Evolutionary conservation across 2,797 vertebrate genomes (phyloP).

Genomic region (Sandelia bainsii): DNA sequence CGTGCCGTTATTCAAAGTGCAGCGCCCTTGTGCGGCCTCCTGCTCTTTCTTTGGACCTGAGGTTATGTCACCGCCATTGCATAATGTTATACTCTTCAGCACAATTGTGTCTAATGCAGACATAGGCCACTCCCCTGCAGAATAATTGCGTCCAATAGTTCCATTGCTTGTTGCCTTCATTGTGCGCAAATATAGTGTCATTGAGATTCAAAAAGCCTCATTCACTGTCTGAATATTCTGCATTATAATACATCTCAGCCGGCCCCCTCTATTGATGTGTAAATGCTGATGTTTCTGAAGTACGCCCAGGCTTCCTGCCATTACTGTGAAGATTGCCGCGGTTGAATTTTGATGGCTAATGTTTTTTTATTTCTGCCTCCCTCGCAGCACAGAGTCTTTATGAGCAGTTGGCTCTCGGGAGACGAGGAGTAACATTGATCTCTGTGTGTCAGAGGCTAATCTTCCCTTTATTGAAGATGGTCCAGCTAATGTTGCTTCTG

Average conservation of each 20-base stretch:
- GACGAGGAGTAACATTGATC: conserved; percentile 32
- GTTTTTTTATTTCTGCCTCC: conserved; percentile 47
- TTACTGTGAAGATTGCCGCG: conserved; percentile 47
- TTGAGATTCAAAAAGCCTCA: conserved; percentile 49
- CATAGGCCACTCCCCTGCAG: conserved; percentile 11
- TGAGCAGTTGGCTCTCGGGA: conserved; percentile 8
- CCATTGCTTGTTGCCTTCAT: conserved; percentile 22
- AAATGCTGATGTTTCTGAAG: conserved; percentile 68
- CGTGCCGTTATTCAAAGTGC: conserved; percentile 9
- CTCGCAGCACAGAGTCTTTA: conserved; percentile 13
- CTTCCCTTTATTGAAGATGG: conserved; percentile 18
- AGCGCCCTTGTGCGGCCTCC: conserved; percentile 16
- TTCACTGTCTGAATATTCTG: conserved; percentile 54
- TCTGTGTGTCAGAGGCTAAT: conserved; percentile 28
- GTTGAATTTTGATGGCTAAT: conserved; percentile 54
- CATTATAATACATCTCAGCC: conserved; percentile 52
- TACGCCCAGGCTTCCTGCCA: conserved; percentile 37
- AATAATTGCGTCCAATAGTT: conserved; percentile 30
- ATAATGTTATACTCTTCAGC: conserved; percentile 13
- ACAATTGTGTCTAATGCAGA: conserved; percentile 14
- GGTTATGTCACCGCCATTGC: background rate
- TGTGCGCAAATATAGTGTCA: conserved; percentile 12
- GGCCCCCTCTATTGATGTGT: conserved; percentile 72
- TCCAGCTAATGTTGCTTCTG: conserved; percentile 1
- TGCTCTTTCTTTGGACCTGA: background rate